phyloP scores from a whole-genome alignment of 1,140 invertebrate species.

The Drosophila ficusphila region DNA sequence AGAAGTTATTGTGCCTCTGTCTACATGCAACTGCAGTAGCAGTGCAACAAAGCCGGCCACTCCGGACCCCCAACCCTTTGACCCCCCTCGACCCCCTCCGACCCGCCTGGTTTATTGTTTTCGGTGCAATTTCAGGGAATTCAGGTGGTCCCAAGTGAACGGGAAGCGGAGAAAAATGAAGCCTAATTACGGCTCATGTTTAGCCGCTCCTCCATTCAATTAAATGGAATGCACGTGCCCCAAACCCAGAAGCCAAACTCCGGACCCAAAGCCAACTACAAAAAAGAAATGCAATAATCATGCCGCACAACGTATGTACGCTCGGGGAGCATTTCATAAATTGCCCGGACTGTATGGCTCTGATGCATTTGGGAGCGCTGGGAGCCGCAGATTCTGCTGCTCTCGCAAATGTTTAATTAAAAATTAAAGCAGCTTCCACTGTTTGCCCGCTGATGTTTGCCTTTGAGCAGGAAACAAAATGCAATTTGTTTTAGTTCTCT shows the following conservation, averaged over 20 bases:
- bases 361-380: constrained; percentile 38
- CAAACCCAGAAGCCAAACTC: constrained; percentile 16
- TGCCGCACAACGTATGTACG: constrained; percentile 37
- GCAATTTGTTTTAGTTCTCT: constrained; percentile 30
- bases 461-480: constrained; percentile 49
- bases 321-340: constrained; percentile 53
- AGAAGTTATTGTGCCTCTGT: constrained; percentile 69
- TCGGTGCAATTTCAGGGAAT: constrained; percentile 32
- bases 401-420: constrained; percentile 68
- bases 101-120: constrained; percentile 38
- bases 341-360: constrained; percentile 26
- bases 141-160: constrained; percentile 39
- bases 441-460: constrained; percentile 46
- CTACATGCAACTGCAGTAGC: constrained; percentile 64
- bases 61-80: constrained; percentile 2
- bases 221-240: constrained; percentile 66
- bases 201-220: constrained; percentile 64
- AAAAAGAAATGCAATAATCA: constrained; percentile 51
- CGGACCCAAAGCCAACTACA: background rate
- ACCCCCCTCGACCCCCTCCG: background rate
- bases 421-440: constrained; percentile 68
- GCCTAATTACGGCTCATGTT: constrained; percentile 60
- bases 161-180: constrained; percentile 52
- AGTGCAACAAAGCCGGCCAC: constrained; percentile 26
- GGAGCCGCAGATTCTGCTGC: constrained; percentile 46